phyloP scores from a whole-genome alignment of 2,797 vertebrate species.

The Clamator glandarius region DNA sequence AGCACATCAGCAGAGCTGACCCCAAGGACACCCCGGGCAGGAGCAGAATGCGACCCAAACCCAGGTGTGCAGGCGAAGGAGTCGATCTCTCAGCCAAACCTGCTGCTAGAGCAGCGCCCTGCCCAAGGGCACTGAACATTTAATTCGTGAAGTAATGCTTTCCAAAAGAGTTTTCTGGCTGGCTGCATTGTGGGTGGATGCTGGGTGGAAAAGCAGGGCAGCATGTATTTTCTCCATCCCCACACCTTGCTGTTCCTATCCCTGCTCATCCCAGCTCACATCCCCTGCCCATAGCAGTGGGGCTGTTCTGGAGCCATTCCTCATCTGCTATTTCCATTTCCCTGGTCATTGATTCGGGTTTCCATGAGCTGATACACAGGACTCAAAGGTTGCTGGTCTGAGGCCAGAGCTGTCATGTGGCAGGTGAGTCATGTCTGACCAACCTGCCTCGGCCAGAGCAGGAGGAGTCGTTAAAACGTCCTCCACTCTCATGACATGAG shows the following conservation, averaged over 20 bases:
- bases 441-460: neutral
- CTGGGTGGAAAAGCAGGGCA: neutral
- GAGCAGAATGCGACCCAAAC: neutral
- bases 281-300: neutral
- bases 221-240: rapidly evolving
- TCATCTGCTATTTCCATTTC: neutral
- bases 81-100: constrained; percentile 1
- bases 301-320: neutral
- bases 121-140: constrained; percentile 22
- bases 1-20: neutral
- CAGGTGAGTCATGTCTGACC: constrained; percentile 23
- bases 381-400: neutral
- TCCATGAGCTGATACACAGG: neutral
- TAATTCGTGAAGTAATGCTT: neutral
- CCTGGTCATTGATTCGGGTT: neutral
- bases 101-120: constrained; percentile 5
- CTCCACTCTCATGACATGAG: neutral
- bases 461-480: neutral
- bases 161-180: neutral
- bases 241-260: neutral
- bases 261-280: neutral
- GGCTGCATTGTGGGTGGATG: neutral
- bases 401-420: rapidly evolving
- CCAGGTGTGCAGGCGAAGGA: neutral
- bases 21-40: rapidly evolving